These are phyloP conservation scores for Mimumesa dahlbomi DNA, from an alignment of 2,888 invertebrate genomes.

Conservation along the genomic window DNA sequence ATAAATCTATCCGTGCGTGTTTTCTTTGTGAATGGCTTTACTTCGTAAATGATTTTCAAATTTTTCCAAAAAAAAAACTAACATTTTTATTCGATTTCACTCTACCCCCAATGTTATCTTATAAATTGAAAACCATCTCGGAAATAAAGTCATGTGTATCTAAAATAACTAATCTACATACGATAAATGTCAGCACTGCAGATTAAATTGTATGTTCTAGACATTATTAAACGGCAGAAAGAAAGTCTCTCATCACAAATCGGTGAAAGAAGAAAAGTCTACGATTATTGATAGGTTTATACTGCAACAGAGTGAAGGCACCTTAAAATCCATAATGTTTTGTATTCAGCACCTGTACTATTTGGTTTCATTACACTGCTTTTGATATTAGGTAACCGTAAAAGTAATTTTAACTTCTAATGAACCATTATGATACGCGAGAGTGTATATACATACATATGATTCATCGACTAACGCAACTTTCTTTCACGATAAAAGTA, in stretches of 20 bases:
- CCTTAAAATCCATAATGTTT: conserved; percentile 48
- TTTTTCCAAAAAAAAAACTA: neutral
- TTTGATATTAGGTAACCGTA: neutral
- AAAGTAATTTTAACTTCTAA: too few species aligned
- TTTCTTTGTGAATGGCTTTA: conserved; percentile 5
- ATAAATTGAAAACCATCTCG: conserved; percentile 5
- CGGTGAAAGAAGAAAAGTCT: conserved; percentile 19
- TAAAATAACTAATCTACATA: neutral
- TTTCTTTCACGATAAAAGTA: too few species aligned
- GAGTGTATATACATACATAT: too few species aligned
- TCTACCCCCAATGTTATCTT: too few species aligned
- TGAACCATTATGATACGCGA: too few species aligned
- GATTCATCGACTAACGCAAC: too few species aligned
- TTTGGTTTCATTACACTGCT: conserved; percentile 37
- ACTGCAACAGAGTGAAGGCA: conserved; percentile 55
- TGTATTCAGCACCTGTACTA: conserved; percentile 52
- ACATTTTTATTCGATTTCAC: neutral
- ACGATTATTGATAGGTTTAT: conserved; percentile 30
- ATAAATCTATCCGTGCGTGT: conserved; percentile 5
- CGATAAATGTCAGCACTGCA: conserved; percentile 2
- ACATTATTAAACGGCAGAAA: conserved; percentile 32
- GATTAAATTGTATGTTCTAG: conserved; percentile 18
- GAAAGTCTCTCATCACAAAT: conserved; percentile 28
- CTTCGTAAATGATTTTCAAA: conserved; percentile 11
- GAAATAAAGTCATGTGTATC: conserved; percentile 19